Conservation (phyloP, 2,888 invertebrate species). For the Sicus ferrugineus region DNA sequence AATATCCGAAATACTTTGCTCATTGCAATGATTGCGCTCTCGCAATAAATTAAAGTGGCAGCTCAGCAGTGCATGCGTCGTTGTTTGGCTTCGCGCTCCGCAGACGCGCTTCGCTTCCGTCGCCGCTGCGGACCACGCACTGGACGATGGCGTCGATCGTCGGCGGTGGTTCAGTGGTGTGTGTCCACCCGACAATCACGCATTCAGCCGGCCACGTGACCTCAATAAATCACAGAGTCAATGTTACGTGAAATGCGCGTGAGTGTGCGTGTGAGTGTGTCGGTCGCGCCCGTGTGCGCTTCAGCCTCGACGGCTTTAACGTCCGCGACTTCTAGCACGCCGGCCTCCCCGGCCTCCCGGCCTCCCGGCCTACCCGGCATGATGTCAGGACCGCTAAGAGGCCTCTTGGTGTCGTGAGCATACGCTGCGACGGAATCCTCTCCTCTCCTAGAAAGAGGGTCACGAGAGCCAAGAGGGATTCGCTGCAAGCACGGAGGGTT, state of each 20-base stretch:
- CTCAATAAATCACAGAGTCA: slow-evolving; percentile 66
- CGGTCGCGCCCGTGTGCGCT: slow-evolving; percentile 4
- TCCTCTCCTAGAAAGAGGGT: no score
- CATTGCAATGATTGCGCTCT: not conserved
- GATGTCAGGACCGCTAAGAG: no score
- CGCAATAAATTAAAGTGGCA: not conserved
- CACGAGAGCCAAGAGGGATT: no score
- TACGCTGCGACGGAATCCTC: no score
- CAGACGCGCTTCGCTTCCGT: not conserved
- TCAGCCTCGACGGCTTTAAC: slow-evolving; percentile 26
- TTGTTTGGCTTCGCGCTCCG: not conserved
- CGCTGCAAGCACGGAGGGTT: no score
- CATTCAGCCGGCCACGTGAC: slow-evolving; percentile 62
- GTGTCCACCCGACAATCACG: slow-evolving; percentile 6
- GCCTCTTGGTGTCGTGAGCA: not conserved
- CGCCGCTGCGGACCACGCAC: not conserved
- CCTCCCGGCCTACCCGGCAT: no score
- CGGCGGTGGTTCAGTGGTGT: not conserved
- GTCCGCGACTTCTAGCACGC: no score
- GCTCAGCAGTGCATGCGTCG: not conserved
- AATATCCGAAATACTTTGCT: no score
- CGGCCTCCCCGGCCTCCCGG: not conserved
- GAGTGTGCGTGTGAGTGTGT: slow-evolving; percentile 14
- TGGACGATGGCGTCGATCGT: slow-evolving; percentile 1
- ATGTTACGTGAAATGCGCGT: slow-evolving; percentile 65